Evolutionary conservation across 2,888 invertebrate species (phyloP).

Genomic region (Tetranychus piercei): DNA sequence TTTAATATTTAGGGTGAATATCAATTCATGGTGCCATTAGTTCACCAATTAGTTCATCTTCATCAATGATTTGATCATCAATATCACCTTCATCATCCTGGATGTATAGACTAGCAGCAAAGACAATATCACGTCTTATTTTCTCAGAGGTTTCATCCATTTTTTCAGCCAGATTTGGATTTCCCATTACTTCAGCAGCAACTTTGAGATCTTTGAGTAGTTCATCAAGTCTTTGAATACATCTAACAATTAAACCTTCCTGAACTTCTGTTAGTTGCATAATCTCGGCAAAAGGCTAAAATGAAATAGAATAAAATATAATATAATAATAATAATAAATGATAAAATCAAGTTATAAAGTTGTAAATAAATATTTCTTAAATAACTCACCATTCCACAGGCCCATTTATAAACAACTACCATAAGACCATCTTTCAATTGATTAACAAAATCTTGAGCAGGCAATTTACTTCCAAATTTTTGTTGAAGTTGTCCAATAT

Average conservation of each 20-base stretch:
- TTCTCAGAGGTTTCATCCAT: slow-evolving; percentile 83
- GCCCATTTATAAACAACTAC: slow-evolving; percentile 95
- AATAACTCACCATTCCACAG: slow-evolving; percentile 47
- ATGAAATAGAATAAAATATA: slow-evolving; percentile 47
- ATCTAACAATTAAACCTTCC: slow-evolving; percentile 91
- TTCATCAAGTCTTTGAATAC: slow-evolving; percentile 90
- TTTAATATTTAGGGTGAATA: neutral
- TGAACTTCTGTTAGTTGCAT: slow-evolving; percentile 81
- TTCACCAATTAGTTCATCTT: neutral
- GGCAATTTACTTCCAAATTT: slow-evolving; percentile 41
- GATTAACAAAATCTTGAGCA: slow-evolving; percentile 40
- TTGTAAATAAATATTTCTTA: neutral
- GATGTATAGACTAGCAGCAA: slow-evolving; percentile 76
- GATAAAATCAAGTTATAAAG: slow-evolving; percentile 12
- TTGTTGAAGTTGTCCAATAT: slow-evolving; percentile 48
- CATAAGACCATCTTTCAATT: slow-evolving; percentile 72
- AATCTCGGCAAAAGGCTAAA: slow-evolving; percentile 72
- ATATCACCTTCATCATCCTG: neutral
- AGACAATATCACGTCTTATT: slow-evolving; percentile 92
- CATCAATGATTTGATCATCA: neutral
- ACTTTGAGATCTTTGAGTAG: slow-evolving; percentile 70
- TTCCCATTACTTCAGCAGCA: slow-evolving; percentile 79
- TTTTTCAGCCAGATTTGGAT: slow-evolving; percentile 70
- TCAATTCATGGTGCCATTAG: neutral
- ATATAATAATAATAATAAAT: neutral